Conservation (phyloP, 2,888 invertebrate genomes). For the Lacanobia oleracea region DNA sequence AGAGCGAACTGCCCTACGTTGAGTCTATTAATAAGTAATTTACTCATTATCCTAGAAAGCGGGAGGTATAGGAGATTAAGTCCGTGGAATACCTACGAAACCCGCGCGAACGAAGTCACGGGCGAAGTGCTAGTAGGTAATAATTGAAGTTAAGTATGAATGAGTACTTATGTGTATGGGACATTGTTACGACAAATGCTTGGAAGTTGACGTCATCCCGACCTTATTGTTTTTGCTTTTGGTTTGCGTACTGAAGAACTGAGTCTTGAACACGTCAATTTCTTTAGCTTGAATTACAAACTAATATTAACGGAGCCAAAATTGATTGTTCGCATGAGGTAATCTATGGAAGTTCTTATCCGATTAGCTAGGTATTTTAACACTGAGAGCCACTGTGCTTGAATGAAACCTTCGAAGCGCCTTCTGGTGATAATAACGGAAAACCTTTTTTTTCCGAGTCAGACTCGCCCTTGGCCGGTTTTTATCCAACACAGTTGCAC, state of each 20-base stretch:
- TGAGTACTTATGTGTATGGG: slow-evolving; percentile 26
- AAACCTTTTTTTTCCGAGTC: no score
- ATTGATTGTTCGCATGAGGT: not conserved
- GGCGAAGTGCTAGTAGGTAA: no score
- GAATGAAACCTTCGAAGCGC: no score
- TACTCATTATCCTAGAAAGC: no score
- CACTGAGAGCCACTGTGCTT: not conserved
- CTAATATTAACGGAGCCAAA: not conserved
- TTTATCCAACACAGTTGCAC: not conserved
- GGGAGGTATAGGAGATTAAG: no score
- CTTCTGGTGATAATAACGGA: no score
- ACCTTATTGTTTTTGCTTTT: slow-evolving; percentile 50
- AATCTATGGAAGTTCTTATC: not conserved
- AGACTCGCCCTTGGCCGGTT: no score
- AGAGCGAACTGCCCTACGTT: no score
- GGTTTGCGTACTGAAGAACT: slow-evolving; percentile 4
- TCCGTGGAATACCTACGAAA: no score
- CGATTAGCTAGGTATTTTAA: not conserved
- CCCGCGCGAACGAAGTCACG: no score
- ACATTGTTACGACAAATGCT: slow-evolving; percentile 49
- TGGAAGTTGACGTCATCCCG: slow-evolving; percentile 54
- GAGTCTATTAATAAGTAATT: no score
- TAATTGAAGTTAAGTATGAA: slow-evolving; percentile 25
- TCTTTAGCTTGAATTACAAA: not conserved
- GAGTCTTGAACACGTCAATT: not conserved